phyloP scores from a whole-genome alignment of 1,140 invertebrate species.

The Drosophila serrata region DNA sequence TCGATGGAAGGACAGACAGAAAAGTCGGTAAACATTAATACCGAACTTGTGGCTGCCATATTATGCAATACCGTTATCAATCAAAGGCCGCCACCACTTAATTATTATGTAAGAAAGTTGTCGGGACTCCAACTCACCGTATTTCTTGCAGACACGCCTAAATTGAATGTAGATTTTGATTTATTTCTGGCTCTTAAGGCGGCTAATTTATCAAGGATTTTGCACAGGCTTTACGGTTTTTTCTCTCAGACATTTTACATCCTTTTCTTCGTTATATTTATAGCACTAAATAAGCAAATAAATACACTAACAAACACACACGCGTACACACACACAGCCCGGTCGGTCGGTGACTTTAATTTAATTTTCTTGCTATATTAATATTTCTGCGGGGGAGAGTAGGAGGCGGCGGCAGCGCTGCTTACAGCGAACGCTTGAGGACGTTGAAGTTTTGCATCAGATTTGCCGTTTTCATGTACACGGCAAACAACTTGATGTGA shows the following conservation, averaged over 20 bases:
- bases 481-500: constrained; percentile 84
- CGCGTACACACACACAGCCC: constrained; percentile 34
- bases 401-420: constrained; percentile 39
- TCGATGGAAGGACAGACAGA: constrained; percentile 25
- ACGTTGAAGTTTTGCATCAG: constrained; percentile 84
- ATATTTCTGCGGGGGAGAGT: constrained; percentile 13
- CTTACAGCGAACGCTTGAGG: constrained; percentile 82
- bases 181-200: constrained; percentile 13
- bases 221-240: constrained; percentile 15
- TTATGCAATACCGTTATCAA: constrained; percentile 34
- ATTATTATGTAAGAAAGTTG: constrained; percentile 26
- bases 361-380: constrained; percentile 20
- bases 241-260: constrained; percentile 13
- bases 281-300: constrained; percentile 41
- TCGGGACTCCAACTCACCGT: constrained; percentile 22
- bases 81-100: constrained; percentile 3
- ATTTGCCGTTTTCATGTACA: constrained; percentile 85
- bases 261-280: constrained; percentile 22
- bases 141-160: constrained; percentile 41
- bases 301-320: constrained; percentile 54
- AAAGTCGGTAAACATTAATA: constrained; percentile 33
- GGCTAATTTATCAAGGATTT: constrained; percentile 15
- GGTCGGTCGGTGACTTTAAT: constrained; percentile 17
- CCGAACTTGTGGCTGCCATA: constrained; percentile 31
- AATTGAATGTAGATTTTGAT: constrained; percentile 13